Base-by-base conservation (phyloP, 2,113 vertebrate genomes). In the Actenoides lindsayi region DNA sequence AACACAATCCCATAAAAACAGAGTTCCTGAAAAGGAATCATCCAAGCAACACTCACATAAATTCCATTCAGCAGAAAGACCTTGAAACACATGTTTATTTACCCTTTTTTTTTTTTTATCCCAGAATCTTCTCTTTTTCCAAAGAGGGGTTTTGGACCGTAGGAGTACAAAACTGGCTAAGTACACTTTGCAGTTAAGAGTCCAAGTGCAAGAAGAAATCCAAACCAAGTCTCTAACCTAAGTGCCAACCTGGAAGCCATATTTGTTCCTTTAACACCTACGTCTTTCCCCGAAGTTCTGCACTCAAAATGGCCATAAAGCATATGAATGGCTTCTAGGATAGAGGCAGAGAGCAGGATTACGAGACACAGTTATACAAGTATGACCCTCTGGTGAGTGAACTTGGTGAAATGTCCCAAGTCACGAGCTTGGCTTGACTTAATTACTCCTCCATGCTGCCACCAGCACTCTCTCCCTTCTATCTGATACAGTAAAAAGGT, bases 21-120 rank as follows among this genome's bases (percentile, higher is more conserved):
- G 10, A 86, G 23, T 56, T 94, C 48, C 39, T 81, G 48, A 71
- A 83, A 96, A 89, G 57, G 10, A 78, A 76, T 54, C 50, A 75
- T 16, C 33, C 70, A 95, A 77, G 31, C 28, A 91, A 85, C 11
- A 78, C 8, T 60, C 62, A 50, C 0, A 0, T 11, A 79, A 82
- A 13, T 30, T 90, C 53, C 60, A 91, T 54, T 83, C 54, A 89
- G 65, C 70, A 94, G 31, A 85, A 88, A 78, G 17, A 73, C 81
- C 87, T 93, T 96, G 96, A 96, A 97, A 96, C 84, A 35, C 18
- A 35, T 10, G 9, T 97, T 97, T 97, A 96, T 96, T 97, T 87
- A 81, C 11, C 33, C 15, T 70, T 37, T 90, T 89, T 13, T 69
- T 41, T 90, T 91, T 71, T 71, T 53, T 75, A 93, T 25, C 27